These are phyloP conservation scores for Odontamblyopus rebecca DNA, from an alignment of 2,797 vertebrate genomes.

Conservation along the genomic window DNA sequence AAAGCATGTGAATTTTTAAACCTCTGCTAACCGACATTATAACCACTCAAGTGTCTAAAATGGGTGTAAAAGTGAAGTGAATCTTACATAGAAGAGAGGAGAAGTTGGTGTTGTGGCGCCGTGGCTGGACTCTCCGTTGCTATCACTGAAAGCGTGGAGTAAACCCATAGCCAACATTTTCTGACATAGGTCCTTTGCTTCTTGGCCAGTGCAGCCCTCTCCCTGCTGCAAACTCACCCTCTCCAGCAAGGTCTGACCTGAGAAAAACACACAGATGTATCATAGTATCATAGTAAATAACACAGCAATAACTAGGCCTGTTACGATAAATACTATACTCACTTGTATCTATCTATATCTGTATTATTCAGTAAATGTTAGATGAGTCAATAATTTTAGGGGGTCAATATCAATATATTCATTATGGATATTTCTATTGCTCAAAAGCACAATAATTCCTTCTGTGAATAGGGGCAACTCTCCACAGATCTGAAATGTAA, in stretches of 20 bases:
- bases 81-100: slow-evolving; percentile 83
- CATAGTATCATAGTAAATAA: slow-evolving; percentile 1
- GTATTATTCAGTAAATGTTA: no score
- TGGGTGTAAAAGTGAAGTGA: neutral
- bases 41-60: neutral
- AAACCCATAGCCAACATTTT: slow-evolving; percentile 86
- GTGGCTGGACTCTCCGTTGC: slow-evolving; percentile 76
- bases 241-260: slow-evolving; percentile 87
- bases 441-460: no score
- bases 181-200: slow-evolving; percentile 86
- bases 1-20: slow-evolving; percentile 2
- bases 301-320: neutral
- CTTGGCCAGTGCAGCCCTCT: slow-evolving; percentile 71
- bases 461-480: no score
- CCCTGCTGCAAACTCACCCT: slow-evolving; percentile 81
- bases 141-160: slow-evolving; percentile 85
- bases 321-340: no score
- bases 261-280: slow-evolving; percentile 7
- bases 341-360: no score
- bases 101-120: slow-evolving; percentile 68
- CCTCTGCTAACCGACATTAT: neutral
- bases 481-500: no score
- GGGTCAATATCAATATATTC: no score
- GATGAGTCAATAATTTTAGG: no score
- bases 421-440: no score